Evolutionary conservation across 2,113 vertebrate genomes (phyloP), one percentile per base, ranked within the genome.

Genomic region (Mirounga angustirostris): DNA sequence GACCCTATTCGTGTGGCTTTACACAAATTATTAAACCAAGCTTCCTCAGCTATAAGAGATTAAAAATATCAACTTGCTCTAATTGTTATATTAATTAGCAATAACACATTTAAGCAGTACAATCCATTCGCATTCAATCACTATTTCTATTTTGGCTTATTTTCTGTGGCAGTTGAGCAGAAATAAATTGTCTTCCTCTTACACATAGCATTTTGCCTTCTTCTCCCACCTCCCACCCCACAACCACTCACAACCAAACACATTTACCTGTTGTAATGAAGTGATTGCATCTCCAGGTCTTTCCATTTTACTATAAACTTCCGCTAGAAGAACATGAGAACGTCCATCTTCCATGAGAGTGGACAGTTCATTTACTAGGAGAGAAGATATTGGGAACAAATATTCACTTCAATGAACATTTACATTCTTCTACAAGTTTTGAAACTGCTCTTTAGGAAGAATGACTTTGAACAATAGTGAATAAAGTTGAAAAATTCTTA

Each of bases 241-340:
- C 2, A n/a, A 28, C 13, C 67, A 26, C 3, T 56, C 5, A 73
- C 1, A 36, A 22, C 50, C 4, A 71, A 54, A 69, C 12, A 13
- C 11, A 21, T 98, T 98, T 98, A 99, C 99, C 98, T 99, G 99
- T 24, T 99, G 99, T 65, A 99, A 98, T 5, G 99, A 99, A 95
- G 98, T 91, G 84, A 99, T 79, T 59, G 99, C 99, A 87, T 99
- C 99, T 9, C 99, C 99, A 78, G 97, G 99, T 98, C 99, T 99
- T 83, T 99, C 99, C 97, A 99, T 99, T 99, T 99, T 99, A 98
- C 98, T 99, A 97, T 99, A 99, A 95, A 99, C 98, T 98, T 99
- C 99, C 96, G 99, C 99, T 97, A 99, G 98, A 96, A 99, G 99
- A 95, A 99, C 98, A 28, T 99, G 99, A 98, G 99, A 99, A 81